Evolutionary conservation across 2,113 vertebrate species (phyloP).

Genomic region (Orthochromis indermauri): DNA sequence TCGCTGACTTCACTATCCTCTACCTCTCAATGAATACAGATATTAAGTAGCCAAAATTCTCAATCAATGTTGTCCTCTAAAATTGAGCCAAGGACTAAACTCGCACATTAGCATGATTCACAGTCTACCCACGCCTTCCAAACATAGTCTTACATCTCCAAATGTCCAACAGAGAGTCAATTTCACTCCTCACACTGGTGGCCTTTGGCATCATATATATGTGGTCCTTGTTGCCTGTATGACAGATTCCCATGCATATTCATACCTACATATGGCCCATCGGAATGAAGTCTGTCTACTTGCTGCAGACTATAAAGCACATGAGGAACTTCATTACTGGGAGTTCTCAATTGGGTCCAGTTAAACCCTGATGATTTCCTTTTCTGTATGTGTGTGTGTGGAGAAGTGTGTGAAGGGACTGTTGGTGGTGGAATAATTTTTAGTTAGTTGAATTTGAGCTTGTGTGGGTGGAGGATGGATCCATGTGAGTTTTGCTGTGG

Average conservation of each 20-base stretch:
- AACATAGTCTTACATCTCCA: conserved; percentile 45
- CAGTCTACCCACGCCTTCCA: conserved; percentile 49
- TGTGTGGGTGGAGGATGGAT: neutral
- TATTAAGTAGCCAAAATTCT: conserved; percentile 37
- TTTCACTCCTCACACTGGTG: conserved; percentile 61
- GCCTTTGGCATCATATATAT: conserved; percentile 70
- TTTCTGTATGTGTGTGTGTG: neutral
- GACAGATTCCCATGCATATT: conserved; percentile 77
- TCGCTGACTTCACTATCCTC: neutral
- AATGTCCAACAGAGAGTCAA: conserved; percentile 56
- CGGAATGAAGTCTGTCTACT: conserved; percentile 65
- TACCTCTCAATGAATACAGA: neutral
- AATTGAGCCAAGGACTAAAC: conserved; percentile 53
- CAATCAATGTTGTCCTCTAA: conserved; percentile 61
- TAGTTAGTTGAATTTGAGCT: neutral
- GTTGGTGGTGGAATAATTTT: conserved; percentile 6
- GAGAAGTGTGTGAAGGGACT: neutral
- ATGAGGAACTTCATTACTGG: conserved; percentile 58
- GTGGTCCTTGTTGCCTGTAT: conserved; percentile 56
- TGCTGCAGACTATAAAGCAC: conserved; percentile 26
- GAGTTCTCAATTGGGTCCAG: conserved; percentile 35
- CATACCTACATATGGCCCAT: conserved; percentile 70
- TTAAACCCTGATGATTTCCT: conserved; percentile 34
- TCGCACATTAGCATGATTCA: conserved; percentile 41
- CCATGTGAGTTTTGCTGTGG: conserved; percentile 2